Base-by-base conservation (phyloP, 2,797 vertebrate species). In the Scyliorhinus canicula region DNA sequence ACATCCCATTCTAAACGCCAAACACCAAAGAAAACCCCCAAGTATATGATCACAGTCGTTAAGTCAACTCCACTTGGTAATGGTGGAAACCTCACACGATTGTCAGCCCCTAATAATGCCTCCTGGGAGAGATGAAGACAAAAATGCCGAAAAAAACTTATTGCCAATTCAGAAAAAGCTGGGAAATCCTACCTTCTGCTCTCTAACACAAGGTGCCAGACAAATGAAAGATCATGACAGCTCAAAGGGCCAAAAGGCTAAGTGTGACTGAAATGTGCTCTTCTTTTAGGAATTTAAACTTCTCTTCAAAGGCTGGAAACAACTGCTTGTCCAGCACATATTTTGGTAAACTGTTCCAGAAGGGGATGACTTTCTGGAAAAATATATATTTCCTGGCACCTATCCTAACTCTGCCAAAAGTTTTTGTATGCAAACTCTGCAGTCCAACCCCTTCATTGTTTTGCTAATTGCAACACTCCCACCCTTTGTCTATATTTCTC, bases 291-390 rank as follows among this genome's bases (percentile, higher is more conserved):
- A 26, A 91, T 19, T 63, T 85, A 3, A 65, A n/a, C 40, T 91
- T 19, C 57, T 65, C 88, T 91, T 65, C 88, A 91, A 91, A 91
- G 88, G n/a, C 40, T n/a, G 65, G 88, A 24, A 91, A 28, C 57
- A 91, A 63, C 88, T 44, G 19, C 60, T 91, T 91, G 60, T n/a
- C 60, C 88, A 91, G 88, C 60, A 28, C 88, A 91, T 91, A 91
- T 60, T 91, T 91, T 8, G 60, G 60, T 91, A 91, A 91, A 65
- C 88, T 91, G 88, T 91, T 91, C 88, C 88, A 91, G 88, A 65
- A 57, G 57, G n/a, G 24, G 57, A 91, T 91, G 88, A 63, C 60
- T 91, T 91, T 91, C 88, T 44, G 60, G 35, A 91, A 44, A 91
- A 91, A 44, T 91, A 65, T 63, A 2, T 91, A 40, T 91, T 91